phyloP scores from a whole-genome alignment of 1,140 invertebrate species.

The Ips typographus region DNA sequence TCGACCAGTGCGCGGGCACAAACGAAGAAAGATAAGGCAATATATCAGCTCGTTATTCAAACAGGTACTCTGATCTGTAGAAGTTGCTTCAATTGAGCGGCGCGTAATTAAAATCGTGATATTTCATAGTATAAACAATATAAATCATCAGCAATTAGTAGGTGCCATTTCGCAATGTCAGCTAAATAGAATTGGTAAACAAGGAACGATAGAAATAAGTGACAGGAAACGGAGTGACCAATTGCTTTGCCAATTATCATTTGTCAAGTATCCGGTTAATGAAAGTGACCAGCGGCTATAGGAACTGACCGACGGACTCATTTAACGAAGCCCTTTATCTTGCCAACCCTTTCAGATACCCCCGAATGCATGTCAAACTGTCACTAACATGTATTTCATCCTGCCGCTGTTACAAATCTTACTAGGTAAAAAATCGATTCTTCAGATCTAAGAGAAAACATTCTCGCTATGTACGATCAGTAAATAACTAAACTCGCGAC shows the following conservation, averaged over 20 bases:
- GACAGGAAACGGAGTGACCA: slow-evolving; percentile 51
- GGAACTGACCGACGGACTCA: slow-evolving; percentile 45
- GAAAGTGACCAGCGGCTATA: slow-evolving; percentile 51
- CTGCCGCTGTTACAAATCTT: slow-evolving; percentile 29
- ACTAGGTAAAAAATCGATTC: slow-evolving; percentile 36
- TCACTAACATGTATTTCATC: slow-evolving; percentile 47
- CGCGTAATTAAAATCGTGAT: slow-evolving; percentile 37
- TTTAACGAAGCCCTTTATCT: slow-evolving; percentile 50
- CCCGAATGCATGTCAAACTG: slow-evolving; percentile 47
- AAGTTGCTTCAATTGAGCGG: slow-evolving; percentile 7
- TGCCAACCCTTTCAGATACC: slow-evolving; percentile 47
- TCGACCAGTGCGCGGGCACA: not conserved
- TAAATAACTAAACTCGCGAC: too few relatives aligned
- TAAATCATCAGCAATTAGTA: slow-evolving; percentile 45
- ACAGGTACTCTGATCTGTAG: not conserved
- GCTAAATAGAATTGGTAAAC: slow-evolving; percentile 45
- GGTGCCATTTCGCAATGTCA: slow-evolving; percentile 40
- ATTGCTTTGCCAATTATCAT: slow-evolving; percentile 53
- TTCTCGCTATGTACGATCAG: not conserved
- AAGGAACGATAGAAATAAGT: slow-evolving; percentile 46
- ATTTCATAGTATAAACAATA: slow-evolving; percentile 40
- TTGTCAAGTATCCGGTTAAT: slow-evolving; percentile 52
- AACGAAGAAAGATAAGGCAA: not conserved
- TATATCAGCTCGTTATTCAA: not conserved
- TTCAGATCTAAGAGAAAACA: not conserved